Base-by-base conservation (phyloP, 1,140 invertebrate species). In the Polypedilum pembai region DNA sequence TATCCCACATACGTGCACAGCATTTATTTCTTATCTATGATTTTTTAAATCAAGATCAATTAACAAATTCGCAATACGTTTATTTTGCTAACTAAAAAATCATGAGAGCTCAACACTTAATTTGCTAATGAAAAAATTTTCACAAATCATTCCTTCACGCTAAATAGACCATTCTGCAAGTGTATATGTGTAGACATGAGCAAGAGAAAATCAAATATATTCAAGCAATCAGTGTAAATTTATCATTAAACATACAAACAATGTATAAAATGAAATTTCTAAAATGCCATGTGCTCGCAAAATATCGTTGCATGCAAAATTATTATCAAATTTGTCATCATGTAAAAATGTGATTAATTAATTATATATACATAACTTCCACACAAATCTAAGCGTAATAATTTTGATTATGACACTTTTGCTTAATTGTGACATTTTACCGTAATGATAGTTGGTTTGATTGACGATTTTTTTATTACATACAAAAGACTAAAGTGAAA, bases 401-500 rank as follows among this genome's bases (percentile, higher is more conserved):
- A 33, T 56, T n/a, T 56, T 56, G n/a, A 56, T 56, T 56, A 56
- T 56, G 45, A 56, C 45, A 56, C 45, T 56, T n/a, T 33, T 33
- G 24, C 24, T 33, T 33, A 33, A 33, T 33, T 33, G n/a, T 56
- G n/a, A 56, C n/a, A 56, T n/a, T 56, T 56, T n/a, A 56, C 45
- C 45, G 45, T 56, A 12, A 56, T 56, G 12, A 56, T n/a, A 12
- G n/a, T 45, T 45, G 41, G 41, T n/a, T 56, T 56, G 45, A 56
- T 56, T 56, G 45, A 56, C n/a, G 45, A 56, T n/a, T 56, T 56
- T n/a, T 56, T 56, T 56, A 56, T 56, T 56, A 56, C n/a, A 56
- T 56, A 33, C 24, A 33, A 33, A 33, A 33, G 24, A 33, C 5
- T 33, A 33, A 33, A 33, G 24, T 33, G 24, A 33, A n/a, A 33